Evolutionary conservation across 1,140 invertebrate species (phyloP).

Genomic region (Procambarus virginalis): DNA sequence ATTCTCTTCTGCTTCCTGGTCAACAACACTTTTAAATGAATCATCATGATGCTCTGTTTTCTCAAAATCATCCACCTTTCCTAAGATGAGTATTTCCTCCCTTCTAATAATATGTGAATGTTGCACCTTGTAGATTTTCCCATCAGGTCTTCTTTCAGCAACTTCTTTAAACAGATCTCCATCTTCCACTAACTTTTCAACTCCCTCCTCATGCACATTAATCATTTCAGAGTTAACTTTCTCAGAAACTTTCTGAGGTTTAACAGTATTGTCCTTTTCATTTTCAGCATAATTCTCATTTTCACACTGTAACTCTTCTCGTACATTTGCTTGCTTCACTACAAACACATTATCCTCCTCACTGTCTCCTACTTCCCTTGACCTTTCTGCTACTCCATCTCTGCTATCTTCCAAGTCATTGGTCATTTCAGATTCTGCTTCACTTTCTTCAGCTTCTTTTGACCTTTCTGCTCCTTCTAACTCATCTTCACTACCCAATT

Average conservation of each 20-base stretch:
- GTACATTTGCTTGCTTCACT: not conserved
- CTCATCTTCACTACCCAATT: not conserved
- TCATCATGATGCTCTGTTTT: not conserved
- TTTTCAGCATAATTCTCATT: not conserved
- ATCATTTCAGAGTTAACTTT: not conserved
- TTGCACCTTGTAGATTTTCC: not conserved
- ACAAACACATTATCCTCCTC: not conserved
- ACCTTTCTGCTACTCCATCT: not conserved
- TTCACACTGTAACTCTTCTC: not conserved
- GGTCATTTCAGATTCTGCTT: not conserved
- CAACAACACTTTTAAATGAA: not conserved
- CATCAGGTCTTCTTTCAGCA: not conserved
- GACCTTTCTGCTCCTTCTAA: constrained; percentile 1
- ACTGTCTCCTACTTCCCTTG: constrained; percentile 14
- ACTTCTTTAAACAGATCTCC: not conserved
- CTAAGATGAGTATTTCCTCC: not conserved
- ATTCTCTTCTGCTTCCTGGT: not conserved
- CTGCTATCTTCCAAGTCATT: not conserved
- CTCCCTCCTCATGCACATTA: not conserved
- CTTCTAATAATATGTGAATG: not conserved
- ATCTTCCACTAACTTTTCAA: not conserved
- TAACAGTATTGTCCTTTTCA: not conserved
- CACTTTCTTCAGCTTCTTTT: not conserved
- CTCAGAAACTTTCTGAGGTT: not conserved
- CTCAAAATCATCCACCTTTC: not conserved